A percentile compares a stretch with the other conserved stretches of the same genome.
Evolutionary conservation across 2,113 vertebrate genomes (phyloP).

Genomic region (Scartelaos histophorus): DNA sequence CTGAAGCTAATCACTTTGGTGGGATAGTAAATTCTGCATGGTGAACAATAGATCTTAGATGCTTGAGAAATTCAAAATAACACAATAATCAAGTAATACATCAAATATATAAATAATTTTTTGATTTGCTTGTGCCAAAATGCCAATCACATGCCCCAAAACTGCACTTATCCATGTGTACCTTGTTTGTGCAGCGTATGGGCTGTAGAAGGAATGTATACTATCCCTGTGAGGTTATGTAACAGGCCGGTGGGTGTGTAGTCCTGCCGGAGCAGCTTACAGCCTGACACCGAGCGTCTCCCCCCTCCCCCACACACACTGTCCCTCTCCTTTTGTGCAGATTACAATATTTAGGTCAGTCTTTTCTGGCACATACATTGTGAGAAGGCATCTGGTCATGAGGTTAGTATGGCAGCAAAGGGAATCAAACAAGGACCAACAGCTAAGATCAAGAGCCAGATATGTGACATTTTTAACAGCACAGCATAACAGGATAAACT

Average conservation of each 20-base stretch:
- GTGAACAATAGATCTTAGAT: background rate
- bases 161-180: conserved; percentile 1
- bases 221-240: conserved; percentile 46
- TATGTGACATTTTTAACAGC: background rate
- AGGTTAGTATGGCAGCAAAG: conserved; percentile 5
- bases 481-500: no score
- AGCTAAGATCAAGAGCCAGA: background rate
- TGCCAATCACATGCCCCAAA: background rate
- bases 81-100: background rate
- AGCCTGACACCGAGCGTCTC: conserved; percentile 58
- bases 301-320: conserved; percentile 38
- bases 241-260: conserved; percentile 62
- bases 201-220: conserved; percentile 32
- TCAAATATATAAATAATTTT: background rate
- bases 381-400: background rate
- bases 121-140: background rate
- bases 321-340: conserved; percentile 15
- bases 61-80: background rate
- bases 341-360: conserved; percentile 43
- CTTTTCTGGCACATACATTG: background rate
- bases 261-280: conserved; percentile 61
- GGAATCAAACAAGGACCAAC: background rate
- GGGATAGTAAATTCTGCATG: background rate
- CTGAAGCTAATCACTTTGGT: background rate
- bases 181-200: conserved; percentile 15